Percentiles rank a stretch among this genome's conserved stretches.
These are phyloP conservation scores for Augochlora pura DNA, from an alignment of 1,140 invertebrate species.

Conservation along the genomic window DNA sequence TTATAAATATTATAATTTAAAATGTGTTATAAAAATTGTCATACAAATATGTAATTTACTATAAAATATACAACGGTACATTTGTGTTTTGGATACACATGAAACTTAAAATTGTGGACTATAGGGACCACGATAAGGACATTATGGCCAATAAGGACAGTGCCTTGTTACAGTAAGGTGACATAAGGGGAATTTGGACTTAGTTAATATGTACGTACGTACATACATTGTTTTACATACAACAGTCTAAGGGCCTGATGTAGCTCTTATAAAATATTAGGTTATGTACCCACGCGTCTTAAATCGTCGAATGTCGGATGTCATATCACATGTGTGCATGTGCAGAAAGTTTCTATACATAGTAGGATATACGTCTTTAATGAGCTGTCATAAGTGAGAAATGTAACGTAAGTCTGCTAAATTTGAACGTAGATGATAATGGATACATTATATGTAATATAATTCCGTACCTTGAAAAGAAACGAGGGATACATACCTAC, in stretches of 20 bases:
- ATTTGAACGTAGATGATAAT: no score
- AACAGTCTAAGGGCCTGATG: no score
- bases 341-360: no score
- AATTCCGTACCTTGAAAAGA: neutral
- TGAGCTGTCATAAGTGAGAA: constrained; percentile 5
- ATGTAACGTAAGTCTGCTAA: no score
- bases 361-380: neutral
- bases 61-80: neutral
- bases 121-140: no score
- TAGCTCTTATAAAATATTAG: neutral
- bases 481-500: neutral
- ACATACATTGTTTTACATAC: neutral
- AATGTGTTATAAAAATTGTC: neutral
- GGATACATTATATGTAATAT: constrained; percentile 10
- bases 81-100: no score
- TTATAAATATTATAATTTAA: neutral
- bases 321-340: no score
- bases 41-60: neutral
- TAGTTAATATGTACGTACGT: no score
- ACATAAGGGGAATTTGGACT: no score
- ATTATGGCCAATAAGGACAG: no score
- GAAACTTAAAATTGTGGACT: no score
- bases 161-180: no score
- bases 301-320: neutral
- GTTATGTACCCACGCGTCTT: neutral